Evolutionary conservation across 2,113 vertebrate species (phyloP).

Genomic region (Aythya baeri): DNA sequence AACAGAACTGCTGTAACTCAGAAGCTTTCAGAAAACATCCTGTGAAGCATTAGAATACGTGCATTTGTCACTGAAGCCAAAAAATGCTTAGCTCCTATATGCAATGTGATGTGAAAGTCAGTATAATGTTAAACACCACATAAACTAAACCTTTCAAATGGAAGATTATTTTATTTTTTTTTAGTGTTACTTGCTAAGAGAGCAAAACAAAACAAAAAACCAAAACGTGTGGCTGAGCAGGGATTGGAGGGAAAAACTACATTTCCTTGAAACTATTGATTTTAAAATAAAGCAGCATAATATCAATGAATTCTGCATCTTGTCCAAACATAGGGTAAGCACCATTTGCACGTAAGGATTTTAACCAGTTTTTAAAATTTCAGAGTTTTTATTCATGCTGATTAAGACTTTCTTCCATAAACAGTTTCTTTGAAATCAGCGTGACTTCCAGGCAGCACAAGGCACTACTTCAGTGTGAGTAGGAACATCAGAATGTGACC

Average conservation of each 20-base stretch:
- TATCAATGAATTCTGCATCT: neutral
- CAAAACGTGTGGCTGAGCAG: rapidly evolving
- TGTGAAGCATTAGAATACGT: neutral
- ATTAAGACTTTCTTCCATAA: neutral
- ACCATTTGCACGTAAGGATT: neutral
- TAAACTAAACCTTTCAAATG: neutral
- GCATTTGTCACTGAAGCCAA: neutral
- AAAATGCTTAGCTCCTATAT: neutral
- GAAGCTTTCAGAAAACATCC: neutral
- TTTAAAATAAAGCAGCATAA: neutral
- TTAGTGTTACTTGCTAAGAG: too few species aligned
- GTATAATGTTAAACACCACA: neutral
- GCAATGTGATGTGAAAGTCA: neutral
- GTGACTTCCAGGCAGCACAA: neutral
- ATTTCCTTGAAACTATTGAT: neutral
- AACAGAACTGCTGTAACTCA: neutral
- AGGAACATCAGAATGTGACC: neutral
- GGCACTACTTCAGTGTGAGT: neutral
- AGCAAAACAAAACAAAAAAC: too few species aligned
- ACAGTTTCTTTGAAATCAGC: neutral
- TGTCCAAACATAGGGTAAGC: neutral
- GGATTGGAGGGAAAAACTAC: neutral
- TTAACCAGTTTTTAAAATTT: neutral
- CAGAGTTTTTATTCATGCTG: neutral
- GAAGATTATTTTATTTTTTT: neutral